Base-by-base conservation (phyloP, 2,888 invertebrate genomes). In the Choristoneura rosaceana region DNA sequence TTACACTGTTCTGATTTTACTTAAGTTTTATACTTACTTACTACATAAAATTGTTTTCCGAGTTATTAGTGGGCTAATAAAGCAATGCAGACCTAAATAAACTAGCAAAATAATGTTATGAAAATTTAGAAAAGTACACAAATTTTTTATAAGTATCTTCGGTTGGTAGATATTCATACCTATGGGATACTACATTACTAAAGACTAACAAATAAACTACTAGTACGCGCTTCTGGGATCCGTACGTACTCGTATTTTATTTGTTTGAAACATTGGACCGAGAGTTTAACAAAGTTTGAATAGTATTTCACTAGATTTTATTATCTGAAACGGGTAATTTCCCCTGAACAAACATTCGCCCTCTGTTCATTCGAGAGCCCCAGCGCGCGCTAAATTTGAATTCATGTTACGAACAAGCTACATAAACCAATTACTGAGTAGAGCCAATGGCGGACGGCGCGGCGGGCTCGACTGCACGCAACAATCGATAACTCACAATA, bases 401-500 rank as follows among this genome's bases (percentile, higher is more conserved):
- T 92, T 92, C 92, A 92, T 91, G 91, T 87, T 91, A 90, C 91
- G 90, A 91, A 91, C 90, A 83, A 87, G 86, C 89, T 86, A 89
- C 90, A 90, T 92, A 93, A 93, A 93, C 91, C 91, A 93, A 93
- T 93, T 93, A 92, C 89, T 83, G 84, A 86, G 83, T 84, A 82
- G 85, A 89, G 85, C 92, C 93, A 92, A 92, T 94, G 89, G 91
- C 90, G 90, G 88, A 84, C 83, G 85, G 84, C 78, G 81, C 78
- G 75, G 73, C 64, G 74, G 71, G 71, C 71, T 69, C 64, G 60
- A 73, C 82, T 84, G 84, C 81, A 81, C 82, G 86, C 87, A 85
- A 85, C 90, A 94, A 94, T 94, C 94, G 92, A 94, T 94, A 94
- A 91, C 89, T 94, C 92, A 87, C 90, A 90, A 91, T 91, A 90